Conservation (phyloP, 1,140 invertebrate species). For the Euwallacea similis region DNA sequence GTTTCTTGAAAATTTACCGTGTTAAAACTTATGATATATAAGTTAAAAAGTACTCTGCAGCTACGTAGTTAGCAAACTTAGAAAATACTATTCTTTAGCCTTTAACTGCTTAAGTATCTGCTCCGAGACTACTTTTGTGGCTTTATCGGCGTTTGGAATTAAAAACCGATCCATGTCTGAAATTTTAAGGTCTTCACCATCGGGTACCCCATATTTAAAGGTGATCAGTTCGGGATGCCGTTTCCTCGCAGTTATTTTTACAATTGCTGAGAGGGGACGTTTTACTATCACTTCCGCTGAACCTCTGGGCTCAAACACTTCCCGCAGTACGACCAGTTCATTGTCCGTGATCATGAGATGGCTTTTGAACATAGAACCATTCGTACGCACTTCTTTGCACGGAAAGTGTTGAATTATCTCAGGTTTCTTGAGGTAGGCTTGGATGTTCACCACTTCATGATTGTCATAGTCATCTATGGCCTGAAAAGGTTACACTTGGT, state of each 20-base stretch:
- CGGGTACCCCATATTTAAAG: constrained; percentile 86
- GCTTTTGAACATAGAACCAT: constrained; percentile 83
- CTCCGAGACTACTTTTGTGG: constrained; percentile 79
- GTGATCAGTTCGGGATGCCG: constrained; percentile 92
- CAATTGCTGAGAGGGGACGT: constrained; percentile 83
- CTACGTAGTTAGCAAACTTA: background rate
- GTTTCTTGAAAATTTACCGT: no score
- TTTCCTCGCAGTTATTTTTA: constrained; percentile 95
- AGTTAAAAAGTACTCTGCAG: no score
- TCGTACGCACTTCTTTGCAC: constrained; percentile 89
- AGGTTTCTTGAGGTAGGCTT: constrained; percentile 79
- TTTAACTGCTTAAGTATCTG: constrained; percentile 65
- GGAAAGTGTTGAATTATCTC: constrained; percentile 84
- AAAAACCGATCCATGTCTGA: constrained; percentile 90
- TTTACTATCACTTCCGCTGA: constrained; percentile 83
- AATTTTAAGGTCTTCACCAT: constrained; percentile 72
- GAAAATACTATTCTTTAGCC: constrained; percentile 44
- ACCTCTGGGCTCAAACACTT: constrained; percentile 72
- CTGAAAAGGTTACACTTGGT: constrained; percentile 31
- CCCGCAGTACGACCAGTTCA: constrained; percentile 85
- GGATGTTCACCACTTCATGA: constrained; percentile 71
- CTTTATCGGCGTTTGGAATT: constrained; percentile 88
- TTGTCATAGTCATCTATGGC: constrained; percentile 61
- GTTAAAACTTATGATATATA: no score
- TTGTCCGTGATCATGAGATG: constrained; percentile 85